Conservation (phyloP, 1,140 invertebrate species). For the Bathynomus jamesi region DNA sequence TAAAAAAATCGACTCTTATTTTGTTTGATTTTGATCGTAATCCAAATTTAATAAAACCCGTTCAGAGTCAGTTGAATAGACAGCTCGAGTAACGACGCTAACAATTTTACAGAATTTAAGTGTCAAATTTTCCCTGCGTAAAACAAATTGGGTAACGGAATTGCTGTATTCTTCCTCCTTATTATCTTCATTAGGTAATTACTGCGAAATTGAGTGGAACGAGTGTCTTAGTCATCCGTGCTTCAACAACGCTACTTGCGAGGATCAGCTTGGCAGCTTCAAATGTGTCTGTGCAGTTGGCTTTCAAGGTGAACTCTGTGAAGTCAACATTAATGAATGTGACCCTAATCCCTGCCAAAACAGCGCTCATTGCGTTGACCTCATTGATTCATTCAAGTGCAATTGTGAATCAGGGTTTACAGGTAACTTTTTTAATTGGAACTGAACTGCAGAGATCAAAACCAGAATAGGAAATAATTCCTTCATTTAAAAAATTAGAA, state of each 20-base stretch:
- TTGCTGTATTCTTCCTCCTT: no score
- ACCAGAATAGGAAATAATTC: background rate
- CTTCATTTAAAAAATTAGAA: background rate
- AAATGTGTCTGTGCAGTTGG: slow-evolving; percentile 44
- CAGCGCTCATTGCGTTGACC: slow-evolving; percentile 52
- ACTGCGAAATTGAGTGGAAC: slow-evolving; percentile 51
- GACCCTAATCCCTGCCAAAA: slow-evolving; percentile 42
- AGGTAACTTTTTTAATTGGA: slow-evolving; percentile 53
- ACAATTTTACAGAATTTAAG: no score
- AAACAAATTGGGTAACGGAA: no score
- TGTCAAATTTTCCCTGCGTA: no score
- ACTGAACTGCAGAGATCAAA: no score
- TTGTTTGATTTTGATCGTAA: background rate
- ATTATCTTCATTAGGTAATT: background rate
- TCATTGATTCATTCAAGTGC: slow-evolving; percentile 80
- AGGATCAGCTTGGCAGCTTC: slow-evolving; percentile 44
- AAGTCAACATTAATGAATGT: slow-evolving; percentile 48
- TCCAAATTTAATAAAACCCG: background rate
- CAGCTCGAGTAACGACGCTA: no score
- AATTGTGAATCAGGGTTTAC: slow-evolving; percentile 77
- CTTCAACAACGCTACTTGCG: slow-evolving; percentile 50
- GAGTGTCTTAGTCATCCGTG: slow-evolving; percentile 51
- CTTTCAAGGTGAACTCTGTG: slow-evolving; percentile 48
- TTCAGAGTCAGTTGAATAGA: no score
- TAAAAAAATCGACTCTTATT: no score